Conservation (phyloP, 1,140 invertebrate species). For the Bombus sibiricus region DNA sequence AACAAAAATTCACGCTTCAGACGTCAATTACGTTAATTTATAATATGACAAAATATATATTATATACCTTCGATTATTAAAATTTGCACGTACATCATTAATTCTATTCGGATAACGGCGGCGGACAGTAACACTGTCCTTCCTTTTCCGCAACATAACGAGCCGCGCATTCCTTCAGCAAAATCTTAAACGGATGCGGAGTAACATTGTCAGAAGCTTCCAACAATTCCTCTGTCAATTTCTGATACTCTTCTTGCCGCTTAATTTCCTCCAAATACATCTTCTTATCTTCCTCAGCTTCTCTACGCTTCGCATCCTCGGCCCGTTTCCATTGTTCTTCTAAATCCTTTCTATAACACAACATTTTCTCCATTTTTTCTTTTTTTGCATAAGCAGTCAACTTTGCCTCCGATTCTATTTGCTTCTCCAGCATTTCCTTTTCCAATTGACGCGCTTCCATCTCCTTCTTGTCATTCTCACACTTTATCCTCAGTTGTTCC, state of each 20-base stretch:
- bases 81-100: neutral
- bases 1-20: neutral
- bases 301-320: conserved; percentile 26
- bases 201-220: conserved; percentile 61
- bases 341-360: conserved; percentile 61
- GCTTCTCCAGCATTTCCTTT: conserved; percentile 47
- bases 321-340: conserved; percentile 58
- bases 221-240: conserved; percentile 58
- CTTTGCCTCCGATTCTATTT: conserved; percentile 59
- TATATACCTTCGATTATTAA: neutral
- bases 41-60: neutral
- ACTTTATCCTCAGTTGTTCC: conserved; percentile 58
- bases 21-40: neutral
- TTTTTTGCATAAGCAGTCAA: conserved; percentile 24
- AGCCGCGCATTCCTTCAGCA: conserved; percentile 58
- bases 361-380: conserved; percentile 44
- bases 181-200: conserved; percentile 66
- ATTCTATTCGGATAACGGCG: conserved; percentile 16
- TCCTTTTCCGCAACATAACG: conserved; percentile 57
- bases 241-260: conserved; percentile 57
- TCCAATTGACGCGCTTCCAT: conserved; percentile 40
- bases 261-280: conserved; percentile 25
- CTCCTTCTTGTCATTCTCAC: conserved; percentile 35
- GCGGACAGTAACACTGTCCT: conserved; percentile 57
- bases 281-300: conserved; percentile 48